These are phyloP conservation scores for Grapholita molesta DNA, from an alignment of 1,140 invertebrate genomes.

Conservation along the genomic window DNA sequence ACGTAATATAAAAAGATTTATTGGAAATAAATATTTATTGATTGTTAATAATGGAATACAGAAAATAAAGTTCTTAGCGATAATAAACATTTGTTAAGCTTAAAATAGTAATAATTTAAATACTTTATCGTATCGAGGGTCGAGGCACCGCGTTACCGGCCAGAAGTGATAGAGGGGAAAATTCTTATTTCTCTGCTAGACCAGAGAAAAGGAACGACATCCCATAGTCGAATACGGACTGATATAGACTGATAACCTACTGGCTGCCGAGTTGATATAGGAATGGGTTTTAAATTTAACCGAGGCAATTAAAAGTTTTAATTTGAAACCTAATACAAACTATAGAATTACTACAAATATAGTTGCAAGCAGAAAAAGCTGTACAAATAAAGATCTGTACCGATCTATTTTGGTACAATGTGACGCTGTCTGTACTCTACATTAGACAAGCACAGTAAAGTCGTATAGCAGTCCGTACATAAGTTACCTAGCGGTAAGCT, in stretches of 20 bases:
- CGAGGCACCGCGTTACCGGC: background rate
- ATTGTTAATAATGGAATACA: constrained; percentile 1
- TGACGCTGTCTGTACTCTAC: background rate
- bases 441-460: background rate
- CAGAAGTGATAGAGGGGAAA: constrained; percentile 9
- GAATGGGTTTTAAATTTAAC: no score
- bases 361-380: no score
- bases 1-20: background rate
- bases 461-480: background rate
- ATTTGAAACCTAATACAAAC: no score
- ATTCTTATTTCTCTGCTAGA: constrained; percentile 68
- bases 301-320: no score
- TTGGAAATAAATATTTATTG: background rate
- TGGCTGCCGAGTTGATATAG: constrained; percentile 12
- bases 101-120: background rate
- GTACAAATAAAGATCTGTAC: no score
- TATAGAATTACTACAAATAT: background rate
- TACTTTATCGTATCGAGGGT: background rate
- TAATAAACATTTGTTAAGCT: constrained; percentile 25
- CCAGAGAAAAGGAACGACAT: constrained; percentile 69
- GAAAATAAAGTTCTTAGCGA: constrained; percentile 23
- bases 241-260: constrained; percentile 31
- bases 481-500: background rate
- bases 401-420: no score
- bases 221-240: constrained; percentile 27